phyloP scores from a whole-genome alignment of 2,888 invertebrate species.

The Pimpla rufipes region DNA sequence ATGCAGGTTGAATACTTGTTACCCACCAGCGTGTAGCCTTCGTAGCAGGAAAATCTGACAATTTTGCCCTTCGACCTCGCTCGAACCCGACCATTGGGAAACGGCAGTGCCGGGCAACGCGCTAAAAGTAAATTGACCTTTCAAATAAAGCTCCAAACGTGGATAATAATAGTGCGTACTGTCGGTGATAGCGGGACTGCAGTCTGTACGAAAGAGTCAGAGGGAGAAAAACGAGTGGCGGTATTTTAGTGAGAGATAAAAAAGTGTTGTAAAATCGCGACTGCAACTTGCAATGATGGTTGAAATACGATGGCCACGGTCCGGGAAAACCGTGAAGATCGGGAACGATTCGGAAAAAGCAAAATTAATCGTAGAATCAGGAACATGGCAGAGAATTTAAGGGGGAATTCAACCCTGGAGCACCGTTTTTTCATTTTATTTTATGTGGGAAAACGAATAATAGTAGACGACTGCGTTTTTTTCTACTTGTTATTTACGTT shows the following conservation, averaged over 20 bases:
- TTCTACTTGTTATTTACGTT: too few species aligned
- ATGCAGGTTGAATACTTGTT: conserved; percentile 90
- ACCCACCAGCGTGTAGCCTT: conserved; percentile 89
- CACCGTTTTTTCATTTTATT: too few species aligned
- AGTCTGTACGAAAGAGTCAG: not conserved
- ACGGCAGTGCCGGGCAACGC: conserved; percentile 83
- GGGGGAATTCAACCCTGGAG: too few species aligned
- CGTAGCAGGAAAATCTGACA: conserved; percentile 88
- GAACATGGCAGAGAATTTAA: too few species aligned
- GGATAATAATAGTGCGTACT: conserved; percentile 13
- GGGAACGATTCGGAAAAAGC: too few species aligned
- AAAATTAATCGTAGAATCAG: too few species aligned
- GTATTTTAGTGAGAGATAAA: not conserved
- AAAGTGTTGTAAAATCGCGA: not conserved
- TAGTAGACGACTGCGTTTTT: too few species aligned
- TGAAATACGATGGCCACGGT: too few species aligned
- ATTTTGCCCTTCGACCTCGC: conserved; percentile 86
- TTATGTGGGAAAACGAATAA: too few species aligned
- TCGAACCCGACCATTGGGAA: conserved; percentile 86
- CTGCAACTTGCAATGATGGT: too few species aligned
- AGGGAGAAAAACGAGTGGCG: not conserved
- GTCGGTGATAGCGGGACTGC: not conserved
- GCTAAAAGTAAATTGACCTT: conserved; percentile 66
- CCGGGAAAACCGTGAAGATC: too few species aligned
- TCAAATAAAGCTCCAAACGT: conserved; percentile 30